Conservation (phyloP, 1,140 invertebrate genomes). For the Centruroides vittatus region DNA sequence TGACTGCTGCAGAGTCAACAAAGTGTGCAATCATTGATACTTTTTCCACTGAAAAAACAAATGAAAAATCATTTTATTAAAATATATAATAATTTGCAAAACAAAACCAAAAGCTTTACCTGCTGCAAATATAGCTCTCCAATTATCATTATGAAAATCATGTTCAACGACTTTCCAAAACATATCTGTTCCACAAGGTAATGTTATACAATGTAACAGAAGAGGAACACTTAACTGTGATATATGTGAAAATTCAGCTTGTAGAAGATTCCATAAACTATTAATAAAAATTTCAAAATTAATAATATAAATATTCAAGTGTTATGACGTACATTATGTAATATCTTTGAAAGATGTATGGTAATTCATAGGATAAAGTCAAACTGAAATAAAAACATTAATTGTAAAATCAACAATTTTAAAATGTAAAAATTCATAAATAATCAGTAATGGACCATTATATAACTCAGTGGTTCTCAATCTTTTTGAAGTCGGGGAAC, state of each 20-base stretch:
- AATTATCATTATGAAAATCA: conserved; percentile 80
- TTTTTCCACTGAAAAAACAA: conserved; percentile 55
- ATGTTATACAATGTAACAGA: conserved; percentile 82
- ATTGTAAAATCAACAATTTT: too few relatives aligned
- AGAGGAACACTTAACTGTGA: conserved; percentile 77
- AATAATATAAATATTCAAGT: not conserved
- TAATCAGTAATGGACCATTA: too few relatives aligned
- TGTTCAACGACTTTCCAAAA: conserved; percentile 89
- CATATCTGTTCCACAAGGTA: conserved; percentile 80
- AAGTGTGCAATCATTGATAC: conserved; percentile 83
- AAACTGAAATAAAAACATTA: too few relatives aligned
- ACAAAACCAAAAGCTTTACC: conserved; percentile 30
- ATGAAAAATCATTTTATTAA: not conserved
- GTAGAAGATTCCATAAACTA: conserved; percentile 85
- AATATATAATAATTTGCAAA: too few relatives aligned
- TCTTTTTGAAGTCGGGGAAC: too few relatives aligned
- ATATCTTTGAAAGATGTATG: too few relatives aligned
- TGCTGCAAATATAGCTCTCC: conserved; percentile 78
- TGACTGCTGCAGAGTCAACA: conserved; percentile 73
- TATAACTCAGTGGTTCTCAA: too few relatives aligned
- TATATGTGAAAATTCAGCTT: conserved; percentile 84
- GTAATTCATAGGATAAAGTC: too few relatives aligned
- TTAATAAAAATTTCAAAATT: conserved; percentile 15
- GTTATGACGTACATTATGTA: too few relatives aligned
- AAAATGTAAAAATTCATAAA: too few relatives aligned